Evolutionary conservation across 2,888 invertebrate genomes (phyloP).

Genomic region (Phyllotreta striolata): DNA sequence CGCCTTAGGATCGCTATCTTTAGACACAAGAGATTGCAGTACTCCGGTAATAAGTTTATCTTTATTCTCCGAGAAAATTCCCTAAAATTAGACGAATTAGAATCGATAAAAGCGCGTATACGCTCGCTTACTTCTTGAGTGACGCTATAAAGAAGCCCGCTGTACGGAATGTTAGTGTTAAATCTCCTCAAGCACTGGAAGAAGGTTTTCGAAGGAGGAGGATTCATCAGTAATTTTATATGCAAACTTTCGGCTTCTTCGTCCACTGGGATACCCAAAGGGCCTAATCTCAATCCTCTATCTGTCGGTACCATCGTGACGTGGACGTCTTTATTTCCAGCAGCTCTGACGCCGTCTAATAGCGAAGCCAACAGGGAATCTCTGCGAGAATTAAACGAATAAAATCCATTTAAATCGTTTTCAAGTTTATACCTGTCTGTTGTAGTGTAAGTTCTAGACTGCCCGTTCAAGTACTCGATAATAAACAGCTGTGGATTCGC

Average conservation of each 20-base stretch:
- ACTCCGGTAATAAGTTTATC: slow-evolving; percentile 94
- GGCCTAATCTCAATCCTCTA: slow-evolving; percentile 87
- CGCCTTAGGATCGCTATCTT: slow-evolving; percentile 70
- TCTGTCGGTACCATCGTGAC: slow-evolving; percentile 87
- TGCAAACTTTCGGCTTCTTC: slow-evolving; percentile 96
- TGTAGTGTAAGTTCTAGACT: slow-evolving; percentile 86
- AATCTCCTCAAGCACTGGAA: slow-evolving; percentile 90
- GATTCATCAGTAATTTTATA: slow-evolving; percentile 77
- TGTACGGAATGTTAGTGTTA: slow-evolving; percentile 97
- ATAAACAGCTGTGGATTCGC: slow-evolving; percentile 93
- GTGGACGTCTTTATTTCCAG: slow-evolving; percentile 96
- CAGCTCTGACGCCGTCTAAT: slow-evolving; percentile 94
- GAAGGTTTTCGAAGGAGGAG: slow-evolving; percentile 71
- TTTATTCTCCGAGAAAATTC: slow-evolving; percentile 97
- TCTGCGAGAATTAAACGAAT: slow-evolving; percentile 62
- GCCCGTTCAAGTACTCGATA: slow-evolving; percentile 93
- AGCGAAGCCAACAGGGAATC: slow-evolving; percentile 95
- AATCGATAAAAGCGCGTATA: slow-evolving; percentile 9
- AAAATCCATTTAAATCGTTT: background rate
- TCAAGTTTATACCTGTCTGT: slow-evolving; percentile 80
- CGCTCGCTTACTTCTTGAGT: slow-evolving; percentile 86
- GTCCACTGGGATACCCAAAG: slow-evolving; percentile 88
- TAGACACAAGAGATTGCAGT: slow-evolving; percentile 82
- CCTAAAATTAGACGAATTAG: slow-evolving; percentile 66
- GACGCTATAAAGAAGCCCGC: slow-evolving; percentile 94